Conservation (phyloP, 2,797 vertebrate species). For the Strix occidentalis region DNA sequence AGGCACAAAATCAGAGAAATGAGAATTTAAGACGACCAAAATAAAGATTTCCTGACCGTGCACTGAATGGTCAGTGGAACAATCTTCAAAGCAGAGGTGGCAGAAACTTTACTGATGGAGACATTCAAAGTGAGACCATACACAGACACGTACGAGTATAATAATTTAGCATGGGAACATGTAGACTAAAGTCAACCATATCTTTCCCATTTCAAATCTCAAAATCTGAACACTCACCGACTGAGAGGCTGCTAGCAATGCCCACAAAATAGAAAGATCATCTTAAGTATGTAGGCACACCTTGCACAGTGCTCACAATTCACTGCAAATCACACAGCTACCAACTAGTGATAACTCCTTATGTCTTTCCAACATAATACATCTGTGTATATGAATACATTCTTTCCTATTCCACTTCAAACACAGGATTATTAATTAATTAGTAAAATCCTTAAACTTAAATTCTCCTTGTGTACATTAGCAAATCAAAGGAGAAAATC, state of each 20-base stretch:
- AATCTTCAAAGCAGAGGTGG: neutral
- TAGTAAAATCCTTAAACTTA: slow-evolving; percentile 29
- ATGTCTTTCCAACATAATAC: neutral
- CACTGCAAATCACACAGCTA: neutral
- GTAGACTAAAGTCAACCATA: neutral
- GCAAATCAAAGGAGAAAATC: slow-evolving; percentile 27
- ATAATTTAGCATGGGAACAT: neutral
- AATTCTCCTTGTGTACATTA: neutral
- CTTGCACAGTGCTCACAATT: neutral
- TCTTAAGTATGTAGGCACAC: neutral
- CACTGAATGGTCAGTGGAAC: neutral
- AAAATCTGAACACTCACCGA: neutral
- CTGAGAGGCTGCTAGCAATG: neutral
- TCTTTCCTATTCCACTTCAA: slow-evolving; percentile 66
- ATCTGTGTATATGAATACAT: slow-evolving; percentile 44
- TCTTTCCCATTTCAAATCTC: neutral
- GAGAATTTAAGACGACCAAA: neutral
- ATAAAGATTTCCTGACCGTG: neutral
- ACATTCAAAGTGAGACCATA: neutral
- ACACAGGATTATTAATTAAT: slow-evolving; percentile 1
- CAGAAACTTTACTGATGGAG: neutral
- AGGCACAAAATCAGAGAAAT: neutral
- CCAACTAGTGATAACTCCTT: neutral
- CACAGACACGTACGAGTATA: neutral
- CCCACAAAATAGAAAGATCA: neutral